These are phyloP conservation scores for Diglossa brunneiventris DNA, from an alignment of 2,113 vertebrate genomes.

Conservation along the genomic window DNA sequence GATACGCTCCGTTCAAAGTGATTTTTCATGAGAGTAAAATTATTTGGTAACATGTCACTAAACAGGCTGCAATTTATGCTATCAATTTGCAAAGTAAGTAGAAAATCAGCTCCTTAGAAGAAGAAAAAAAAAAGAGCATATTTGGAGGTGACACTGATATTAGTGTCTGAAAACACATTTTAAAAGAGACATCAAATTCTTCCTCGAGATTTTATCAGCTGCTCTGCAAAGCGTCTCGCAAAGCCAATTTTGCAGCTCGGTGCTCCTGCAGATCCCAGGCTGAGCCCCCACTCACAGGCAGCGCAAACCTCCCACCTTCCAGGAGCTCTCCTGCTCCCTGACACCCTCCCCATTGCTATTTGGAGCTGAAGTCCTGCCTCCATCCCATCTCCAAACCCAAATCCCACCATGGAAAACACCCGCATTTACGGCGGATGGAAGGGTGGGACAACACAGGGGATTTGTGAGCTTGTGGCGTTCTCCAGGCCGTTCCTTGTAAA, in stretches of 20 bases:
- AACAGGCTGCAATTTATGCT: conserved; percentile 66
- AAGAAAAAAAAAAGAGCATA: background rate
- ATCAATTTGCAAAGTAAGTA: conserved; percentile 49
- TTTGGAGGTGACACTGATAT: conserved; percentile 50
- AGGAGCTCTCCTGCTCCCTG: background rate
- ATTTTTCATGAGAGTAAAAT: conserved; percentile 66
- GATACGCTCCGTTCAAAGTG: conserved; percentile 41
- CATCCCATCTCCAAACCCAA: background rate
- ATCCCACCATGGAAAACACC: fast-evolving
- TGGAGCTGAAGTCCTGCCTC: background rate
- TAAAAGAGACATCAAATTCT: background rate
- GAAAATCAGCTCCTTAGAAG: conserved; percentile 49
- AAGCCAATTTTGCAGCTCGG: background rate
- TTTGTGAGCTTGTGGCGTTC: background rate
- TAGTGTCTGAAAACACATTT: conserved; percentile 23
- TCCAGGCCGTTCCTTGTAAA: background rate
- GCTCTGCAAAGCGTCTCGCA: background rate
- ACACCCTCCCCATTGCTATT: background rate
- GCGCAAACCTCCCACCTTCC: background rate
- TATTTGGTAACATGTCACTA: conserved; percentile 63
- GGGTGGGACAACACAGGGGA: background rate
- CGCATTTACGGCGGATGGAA: background rate
- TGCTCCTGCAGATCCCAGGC: background rate
- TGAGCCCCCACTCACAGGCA: background rate
- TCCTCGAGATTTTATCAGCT: background rate